These are phyloP conservation scores for Pseudomyrmex dendroicus DNA, from an alignment of 1,140 invertebrate species.

Conservation along the genomic window DNA sequence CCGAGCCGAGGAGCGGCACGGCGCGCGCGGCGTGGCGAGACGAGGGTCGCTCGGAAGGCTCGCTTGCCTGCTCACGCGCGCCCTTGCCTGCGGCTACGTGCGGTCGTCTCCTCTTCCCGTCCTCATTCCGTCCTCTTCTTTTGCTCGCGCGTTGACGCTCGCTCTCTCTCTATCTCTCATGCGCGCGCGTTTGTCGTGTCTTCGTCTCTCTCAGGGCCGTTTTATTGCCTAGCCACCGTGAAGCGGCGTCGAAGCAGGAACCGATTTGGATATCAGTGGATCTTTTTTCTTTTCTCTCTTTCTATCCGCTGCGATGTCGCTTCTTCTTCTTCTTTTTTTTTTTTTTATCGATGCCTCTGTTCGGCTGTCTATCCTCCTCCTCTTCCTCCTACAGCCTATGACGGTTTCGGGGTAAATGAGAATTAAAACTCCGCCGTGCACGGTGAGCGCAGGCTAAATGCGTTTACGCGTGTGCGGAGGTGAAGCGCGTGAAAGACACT, in stretches of 20 bases:
- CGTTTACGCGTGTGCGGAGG: conserved; percentile 33
- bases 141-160: conserved; percentile 79
- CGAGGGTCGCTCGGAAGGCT: conserved; percentile 47
- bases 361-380: neutral
- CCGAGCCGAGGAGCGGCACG: no score
- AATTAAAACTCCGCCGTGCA: conserved; percentile 65
- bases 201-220: conserved; percentile 51
- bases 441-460: conserved; percentile 50
- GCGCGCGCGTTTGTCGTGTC: conserved; percentile 29
- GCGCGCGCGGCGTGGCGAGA: no score
- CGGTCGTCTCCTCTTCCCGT: conserved; percentile 59
- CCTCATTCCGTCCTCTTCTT: neutral
- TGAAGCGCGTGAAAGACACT: conserved; percentile 5
- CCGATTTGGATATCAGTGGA: conserved; percentile 64
- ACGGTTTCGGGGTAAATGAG: conserved; percentile 65
- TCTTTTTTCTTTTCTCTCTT: conserved; percentile 39
- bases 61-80: conserved; percentile 81
- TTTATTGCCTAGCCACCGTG: conserved; percentile 66
- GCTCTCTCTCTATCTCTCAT: conserved; percentile 15
- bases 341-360: conserved; percentile 49
- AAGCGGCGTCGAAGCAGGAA: conserved; percentile 64
- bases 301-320: neutral
- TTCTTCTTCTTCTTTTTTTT: conserved; percentile 20
- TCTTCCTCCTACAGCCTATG: no score
- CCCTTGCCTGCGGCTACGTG: conserved; percentile 80